Evolutionary conservation across 2,113 vertebrate species (phyloP), one percentile per base, ranked within the genome.

Genomic region (Microtus oregoni): DNA sequence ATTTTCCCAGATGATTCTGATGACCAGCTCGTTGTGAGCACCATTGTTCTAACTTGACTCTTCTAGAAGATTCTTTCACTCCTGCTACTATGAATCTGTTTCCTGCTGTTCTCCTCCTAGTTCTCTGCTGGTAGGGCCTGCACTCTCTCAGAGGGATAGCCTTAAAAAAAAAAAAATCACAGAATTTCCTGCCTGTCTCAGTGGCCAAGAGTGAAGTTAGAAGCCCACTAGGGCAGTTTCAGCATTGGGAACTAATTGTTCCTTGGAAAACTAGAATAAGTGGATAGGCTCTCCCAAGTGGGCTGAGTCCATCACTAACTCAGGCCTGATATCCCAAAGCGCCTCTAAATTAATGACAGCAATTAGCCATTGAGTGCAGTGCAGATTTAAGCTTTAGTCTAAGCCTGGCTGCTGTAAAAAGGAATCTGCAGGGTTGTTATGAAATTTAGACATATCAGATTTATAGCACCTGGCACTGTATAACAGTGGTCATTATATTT

Each of bases 11-110:
- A 20, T 91, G 47, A 82, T 94, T 55, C 58, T 47, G 41, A 17
- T 93, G 68, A 91, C 52, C 83, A 93, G 9, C 44, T 38, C 82
- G 41, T 17, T 68, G 15, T 76, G 58, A 63, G 12, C 58, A 30
- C 85, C 13, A 79, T 44, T 55, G 30, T 44, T 82, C 24, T 44
- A 89, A 55, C 47, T 50, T 92, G 26, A 70, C 0, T 65, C 65
- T 92, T 96, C 79, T 70, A 55, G 82, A 96, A 96, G 50, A 1
- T 79, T 90, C 93, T 78, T 86, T 89, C 67, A 63, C 67, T 55
- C 91, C 41, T 12, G 58, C 55, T 75, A 68, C 38, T 52, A 2
- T 65, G 68, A 92, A 47, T 75, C 61, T 92, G 78, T 3, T 47
- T 79, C 38, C 19, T 47, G 44, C 24, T 78, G 82, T 89, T 89